Evolutionary conservation across 92 coral and sea anemone genomes (phyloP).

Genomic region (Zoanthus sansibaricus): DNA sequence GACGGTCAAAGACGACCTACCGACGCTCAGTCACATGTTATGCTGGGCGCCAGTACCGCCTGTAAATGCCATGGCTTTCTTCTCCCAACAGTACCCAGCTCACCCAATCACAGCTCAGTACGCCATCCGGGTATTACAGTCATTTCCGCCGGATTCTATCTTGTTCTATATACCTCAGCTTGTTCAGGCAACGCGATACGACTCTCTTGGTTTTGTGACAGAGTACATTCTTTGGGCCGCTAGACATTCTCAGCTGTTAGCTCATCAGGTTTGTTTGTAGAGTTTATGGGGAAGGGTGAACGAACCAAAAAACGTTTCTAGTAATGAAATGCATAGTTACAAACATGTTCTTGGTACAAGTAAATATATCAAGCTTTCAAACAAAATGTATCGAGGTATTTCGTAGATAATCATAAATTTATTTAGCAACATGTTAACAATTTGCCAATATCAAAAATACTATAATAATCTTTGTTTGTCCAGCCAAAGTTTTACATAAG

Average conservation of each 20-base stretch:
- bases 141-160: slow-evolving; percentile 97
- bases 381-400: too few relatives aligned
- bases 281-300: neutral
- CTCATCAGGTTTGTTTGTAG: slow-evolving; percentile 86
- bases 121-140: slow-evolving; percentile 95
- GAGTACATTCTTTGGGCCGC: slow-evolving; percentile 99
- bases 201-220: slow-evolving; percentile 93
- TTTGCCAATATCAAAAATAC: too few relatives aligned
- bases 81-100: slow-evolving; percentile 96
- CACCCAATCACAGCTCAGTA: slow-evolving; percentile 98
- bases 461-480: too few relatives aligned
- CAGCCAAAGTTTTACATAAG: too few relatives aligned
- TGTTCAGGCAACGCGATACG: slow-evolving; percentile 96
- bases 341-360: too few relatives aligned
- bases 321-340: neutral
- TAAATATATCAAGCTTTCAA: too few relatives aligned
- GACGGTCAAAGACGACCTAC: slow-evolving; percentile 88
- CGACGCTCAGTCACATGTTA: slow-evolving; percentile 86
- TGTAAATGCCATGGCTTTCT: slow-evolving; percentile 95
- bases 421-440: too few relatives aligned
- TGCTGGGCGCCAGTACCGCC: slow-evolving; percentile 99
- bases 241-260: slow-evolving; percentile 91
- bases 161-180: slow-evolving; percentile 94
- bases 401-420: too few relatives aligned
- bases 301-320: neutral